These are phyloP conservation scores for Perca fluviatilis DNA, from an alignment of 2,113 vertebrate species.

Conservation along the genomic window DNA sequence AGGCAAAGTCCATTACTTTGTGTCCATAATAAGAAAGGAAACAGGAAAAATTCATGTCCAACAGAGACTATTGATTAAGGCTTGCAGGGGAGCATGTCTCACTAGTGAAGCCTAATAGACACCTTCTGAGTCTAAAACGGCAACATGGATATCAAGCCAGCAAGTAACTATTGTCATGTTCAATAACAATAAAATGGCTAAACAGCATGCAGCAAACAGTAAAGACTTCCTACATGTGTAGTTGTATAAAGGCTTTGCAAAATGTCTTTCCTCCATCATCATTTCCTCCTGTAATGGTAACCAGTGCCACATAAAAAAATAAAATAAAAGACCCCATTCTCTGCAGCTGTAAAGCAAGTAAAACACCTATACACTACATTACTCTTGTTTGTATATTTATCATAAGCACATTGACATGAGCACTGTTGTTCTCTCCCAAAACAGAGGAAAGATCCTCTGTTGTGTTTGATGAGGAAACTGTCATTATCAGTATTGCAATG, in stretches of 20 bases:
- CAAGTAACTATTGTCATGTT: slow-evolving; percentile 25
- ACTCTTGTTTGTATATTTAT: slow-evolving; percentile 1
- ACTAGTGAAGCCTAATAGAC: slow-evolving; percentile 66
- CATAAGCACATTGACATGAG: background rate
- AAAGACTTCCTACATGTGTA: background rate
- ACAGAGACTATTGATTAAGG: slow-evolving; percentile 70
- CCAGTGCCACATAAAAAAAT: background rate
- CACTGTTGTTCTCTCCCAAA: background rate
- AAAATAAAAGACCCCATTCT: background rate
- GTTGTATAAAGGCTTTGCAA: background rate
- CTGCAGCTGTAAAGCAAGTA: background rate
- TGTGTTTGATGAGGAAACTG: background rate
- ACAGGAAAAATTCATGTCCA: slow-evolving; percentile 62
- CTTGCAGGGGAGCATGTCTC: slow-evolving; percentile 63
- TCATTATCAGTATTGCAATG: background rate
- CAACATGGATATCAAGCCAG: slow-evolving; percentile 53
- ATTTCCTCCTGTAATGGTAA: background rate
- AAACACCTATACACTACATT: background rate
- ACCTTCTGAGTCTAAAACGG: slow-evolving; percentile 54
- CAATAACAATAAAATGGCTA: slow-evolving; percentile 32
- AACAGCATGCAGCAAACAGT: background rate
- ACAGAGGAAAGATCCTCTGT: background rate
- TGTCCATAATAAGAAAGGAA: slow-evolving; percentile 45
- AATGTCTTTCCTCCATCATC: background rate
- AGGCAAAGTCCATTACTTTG: slow-evolving; percentile 62